Conservation (phyloP, 2,113 vertebrate species). For the Hassar affinis region DNA sequence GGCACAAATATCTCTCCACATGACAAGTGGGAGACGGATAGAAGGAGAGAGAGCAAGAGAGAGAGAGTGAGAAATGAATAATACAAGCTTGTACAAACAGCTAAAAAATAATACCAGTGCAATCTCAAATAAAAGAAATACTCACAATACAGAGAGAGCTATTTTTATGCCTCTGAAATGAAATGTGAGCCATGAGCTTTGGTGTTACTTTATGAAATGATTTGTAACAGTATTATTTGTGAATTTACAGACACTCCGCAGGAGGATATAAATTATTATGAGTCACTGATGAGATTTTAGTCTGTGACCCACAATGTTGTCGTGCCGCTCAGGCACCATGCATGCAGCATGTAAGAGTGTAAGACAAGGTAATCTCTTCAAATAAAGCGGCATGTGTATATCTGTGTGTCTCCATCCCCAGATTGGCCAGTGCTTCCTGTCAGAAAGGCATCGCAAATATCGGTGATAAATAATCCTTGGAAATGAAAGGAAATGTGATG, state of each 20-base stretch:
- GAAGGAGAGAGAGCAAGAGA: no score
- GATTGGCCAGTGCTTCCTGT: not conserved
- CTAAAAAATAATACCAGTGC: not conserved
- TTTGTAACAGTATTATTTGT: not conserved
- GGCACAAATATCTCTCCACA: constrained; percentile 7
- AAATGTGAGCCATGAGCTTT: not conserved
- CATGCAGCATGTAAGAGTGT: not conserved
- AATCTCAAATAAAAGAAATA: not conserved
- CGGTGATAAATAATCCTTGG: not conserved
- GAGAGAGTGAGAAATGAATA: constrained; percentile 32
- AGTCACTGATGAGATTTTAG: not conserved
- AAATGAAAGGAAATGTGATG: not conserved
- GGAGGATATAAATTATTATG: not conserved
- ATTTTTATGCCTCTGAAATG: not conserved
- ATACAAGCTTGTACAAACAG: constrained; percentile 20
- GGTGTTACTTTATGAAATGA: not conserved
- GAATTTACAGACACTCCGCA: not conserved
- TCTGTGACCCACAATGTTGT: not conserved
- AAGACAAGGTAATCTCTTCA: not conserved
- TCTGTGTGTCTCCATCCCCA: not conserved
- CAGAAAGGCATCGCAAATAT: not conserved
- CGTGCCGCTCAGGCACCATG: not conserved
- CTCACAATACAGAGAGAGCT: not conserved
- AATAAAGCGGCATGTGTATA: not conserved
- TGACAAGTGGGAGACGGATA: no score